Conservation (phyloP, 35 echinoderm and acorn worm species). For the Apostichopus japonicus region DNA sequence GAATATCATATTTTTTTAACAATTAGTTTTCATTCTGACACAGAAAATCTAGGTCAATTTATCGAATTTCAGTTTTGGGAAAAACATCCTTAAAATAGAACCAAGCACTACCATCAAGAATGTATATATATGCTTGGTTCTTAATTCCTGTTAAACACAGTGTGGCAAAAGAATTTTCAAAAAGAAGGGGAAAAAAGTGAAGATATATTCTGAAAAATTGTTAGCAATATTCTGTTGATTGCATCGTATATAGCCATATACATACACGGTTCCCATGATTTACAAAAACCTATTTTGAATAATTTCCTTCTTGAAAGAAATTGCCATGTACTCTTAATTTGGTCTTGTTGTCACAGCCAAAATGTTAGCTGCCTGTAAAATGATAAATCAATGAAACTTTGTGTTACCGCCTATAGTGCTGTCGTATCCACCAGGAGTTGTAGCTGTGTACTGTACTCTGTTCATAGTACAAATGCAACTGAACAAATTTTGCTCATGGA, state of each 20-base stretch:
- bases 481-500: not conserved
- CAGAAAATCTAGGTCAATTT: constrained; percentile 23
- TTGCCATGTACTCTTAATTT: not conserved
- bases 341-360: not conserved
- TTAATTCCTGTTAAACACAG: too few relatives aligned
- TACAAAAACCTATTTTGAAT: too few relatives aligned
- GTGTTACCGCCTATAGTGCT: not conserved
- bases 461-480: not conserved
- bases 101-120: not conserved
- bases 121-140: too few relatives aligned
- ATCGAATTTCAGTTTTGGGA: not conserved
- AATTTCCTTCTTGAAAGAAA: too few relatives aligned
- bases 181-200: too few relatives aligned
- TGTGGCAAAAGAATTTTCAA: too few relatives aligned
- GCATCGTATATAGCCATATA: too few relatives aligned
- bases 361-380: not conserved
- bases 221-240: too few relatives aligned
- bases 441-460: not conserved
- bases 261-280: too few relatives aligned
- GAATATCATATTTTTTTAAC: constrained; percentile 13
- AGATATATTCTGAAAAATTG: too few relatives aligned
- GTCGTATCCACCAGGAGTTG: not conserved
- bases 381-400: not conserved
- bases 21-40: constrained; percentile 23
- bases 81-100: not conserved